Conservation (phyloP, 2,888 invertebrate species). For the Apamea crenata region DNA sequence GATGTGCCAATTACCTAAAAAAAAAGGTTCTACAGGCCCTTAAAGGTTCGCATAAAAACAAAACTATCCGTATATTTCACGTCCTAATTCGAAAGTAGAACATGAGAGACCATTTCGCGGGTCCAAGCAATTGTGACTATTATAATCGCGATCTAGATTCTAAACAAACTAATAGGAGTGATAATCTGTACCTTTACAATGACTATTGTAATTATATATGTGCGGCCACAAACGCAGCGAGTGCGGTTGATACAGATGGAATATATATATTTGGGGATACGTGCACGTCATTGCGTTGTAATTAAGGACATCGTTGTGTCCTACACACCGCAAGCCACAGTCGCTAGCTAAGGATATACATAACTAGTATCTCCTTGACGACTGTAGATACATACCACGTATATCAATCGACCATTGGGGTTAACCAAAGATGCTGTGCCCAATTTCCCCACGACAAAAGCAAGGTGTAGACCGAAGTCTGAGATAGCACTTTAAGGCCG, state of each 20-base stretch:
- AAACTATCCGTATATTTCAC: background rate
- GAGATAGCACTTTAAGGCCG: slow-evolving; percentile 28
- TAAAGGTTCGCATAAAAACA: slow-evolving; percentile 24
- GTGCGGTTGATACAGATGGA: background rate
- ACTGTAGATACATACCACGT: background rate
- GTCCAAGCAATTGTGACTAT: slow-evolving; percentile 52
- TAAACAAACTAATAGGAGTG: slow-evolving; percentile 61
- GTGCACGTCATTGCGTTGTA: slow-evolving; percentile 22
- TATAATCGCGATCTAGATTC: slow-evolving; percentile 51
- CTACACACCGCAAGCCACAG: slow-evolving; percentile 36
- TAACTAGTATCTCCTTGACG: background rate
- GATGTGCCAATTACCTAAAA: too few relatives aligned
- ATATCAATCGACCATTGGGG: slow-evolving; percentile 1
- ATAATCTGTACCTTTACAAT: slow-evolving; percentile 58
- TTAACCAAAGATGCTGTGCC: slow-evolving; percentile 17
- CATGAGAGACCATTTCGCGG: slow-evolving; percentile 22
- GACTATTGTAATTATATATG: slow-evolving; percentile 56
- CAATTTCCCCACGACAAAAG: slow-evolving; percentile 30
- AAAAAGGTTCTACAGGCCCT: too few relatives aligned
- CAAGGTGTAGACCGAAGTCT: background rate
- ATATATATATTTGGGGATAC: slow-evolving; percentile 5
- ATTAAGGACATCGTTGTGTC: slow-evolving; percentile 36
- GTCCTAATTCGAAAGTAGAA: slow-evolving; percentile 7
- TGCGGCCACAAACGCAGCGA: slow-evolving; percentile 55
- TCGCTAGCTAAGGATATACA: slow-evolving; percentile 24